Evolutionary conservation across 2,888 invertebrate species (phyloP), one percentile per base, ranked within the genome.

Genomic region (Rhingia campestris): DNA sequence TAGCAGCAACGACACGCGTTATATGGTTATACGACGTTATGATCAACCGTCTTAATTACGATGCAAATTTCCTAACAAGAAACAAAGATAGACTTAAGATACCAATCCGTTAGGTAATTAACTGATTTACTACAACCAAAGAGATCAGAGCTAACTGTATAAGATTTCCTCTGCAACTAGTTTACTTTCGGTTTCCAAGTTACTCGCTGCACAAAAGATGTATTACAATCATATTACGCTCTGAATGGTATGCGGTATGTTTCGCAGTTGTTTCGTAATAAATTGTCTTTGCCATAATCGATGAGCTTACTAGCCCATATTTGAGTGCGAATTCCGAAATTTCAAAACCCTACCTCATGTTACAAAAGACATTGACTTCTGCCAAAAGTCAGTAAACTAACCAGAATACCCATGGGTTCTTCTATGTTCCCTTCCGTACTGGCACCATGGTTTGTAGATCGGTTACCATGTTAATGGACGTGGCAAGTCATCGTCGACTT

Each of bases 181-280:
- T 82, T 67, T 77, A 79, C 82, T 82, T 82, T 82, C 82, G 45
- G 72, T 82, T 79, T 79, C 67, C 63, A 73, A 79, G 53, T 54
- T 49, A 77, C 82, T 69, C 61, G 63, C 39, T 67, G 54, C 79
- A 66, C 56, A 67, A 73, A 73, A 82, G 81, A 73, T 73, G 73
- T 69, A 77, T 82, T 82, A 72, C 61, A 56, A 70, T 70, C 56
- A 70, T 53, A 76, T 58, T 66, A 63, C 59, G 70, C 72, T 66
- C 59, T 59, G 66, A 54, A 76, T 70, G 70, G 70, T 33, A 81
- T 76, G 76, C 35, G 70, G 75, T 76, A 59, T 76, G 59, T 70
- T 56, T 59, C 14, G 37, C 5, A 37, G 63, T 39, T 54, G 58
- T 81, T 69, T 76, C 70, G 41, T 76, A 76, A 81, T 61, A 72